Percentiles rank a stretch among this genome's conserved stretches.
Conservation (phyloP, 2,113 vertebrate species). For the Agelaius phoeniceus region DNA sequence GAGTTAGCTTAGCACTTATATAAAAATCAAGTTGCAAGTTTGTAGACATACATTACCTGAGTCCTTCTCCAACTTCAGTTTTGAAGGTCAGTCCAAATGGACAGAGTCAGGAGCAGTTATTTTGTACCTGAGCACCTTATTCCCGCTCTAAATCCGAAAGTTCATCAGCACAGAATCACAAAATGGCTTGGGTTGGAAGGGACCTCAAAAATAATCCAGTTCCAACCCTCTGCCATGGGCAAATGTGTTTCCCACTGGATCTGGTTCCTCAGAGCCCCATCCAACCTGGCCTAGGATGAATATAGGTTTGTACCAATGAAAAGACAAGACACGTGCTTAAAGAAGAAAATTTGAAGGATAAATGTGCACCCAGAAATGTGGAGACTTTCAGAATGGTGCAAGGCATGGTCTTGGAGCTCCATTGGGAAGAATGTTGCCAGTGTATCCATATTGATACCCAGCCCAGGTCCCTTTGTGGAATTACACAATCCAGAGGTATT, state of each 20-base stretch:
- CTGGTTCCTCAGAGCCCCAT: not conserved
- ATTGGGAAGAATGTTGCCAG: not conserved
- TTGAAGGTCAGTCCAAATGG: conserved; percentile 31
- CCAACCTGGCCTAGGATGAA: not conserved
- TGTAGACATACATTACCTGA: conserved; percentile 50
- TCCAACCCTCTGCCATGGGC: not conserved
- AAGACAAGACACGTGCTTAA: not conserved
- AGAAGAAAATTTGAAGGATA: not conserved
- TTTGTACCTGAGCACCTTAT: not conserved
- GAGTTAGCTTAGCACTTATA: conserved; percentile 57
- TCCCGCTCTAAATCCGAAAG: not conserved
- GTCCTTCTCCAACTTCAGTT: conserved; percentile 31
- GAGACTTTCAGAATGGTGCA: not conserved
- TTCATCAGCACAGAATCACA: not conserved
- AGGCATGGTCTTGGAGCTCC: not conserved
- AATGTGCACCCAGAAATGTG: not conserved
- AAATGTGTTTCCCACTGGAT: not conserved
- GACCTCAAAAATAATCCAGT: not conserved
- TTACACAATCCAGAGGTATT: not conserved
- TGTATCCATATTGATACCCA: not conserved
- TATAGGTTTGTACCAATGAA: not conserved
- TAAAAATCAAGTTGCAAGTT: conserved; percentile 63
- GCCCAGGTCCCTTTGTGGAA: not conserved
- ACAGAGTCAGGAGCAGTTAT: not conserved
- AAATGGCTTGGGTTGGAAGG: not conserved